Conservation (phyloP, 2,797 vertebrate genomes). For the Morelia viridis region DNA sequence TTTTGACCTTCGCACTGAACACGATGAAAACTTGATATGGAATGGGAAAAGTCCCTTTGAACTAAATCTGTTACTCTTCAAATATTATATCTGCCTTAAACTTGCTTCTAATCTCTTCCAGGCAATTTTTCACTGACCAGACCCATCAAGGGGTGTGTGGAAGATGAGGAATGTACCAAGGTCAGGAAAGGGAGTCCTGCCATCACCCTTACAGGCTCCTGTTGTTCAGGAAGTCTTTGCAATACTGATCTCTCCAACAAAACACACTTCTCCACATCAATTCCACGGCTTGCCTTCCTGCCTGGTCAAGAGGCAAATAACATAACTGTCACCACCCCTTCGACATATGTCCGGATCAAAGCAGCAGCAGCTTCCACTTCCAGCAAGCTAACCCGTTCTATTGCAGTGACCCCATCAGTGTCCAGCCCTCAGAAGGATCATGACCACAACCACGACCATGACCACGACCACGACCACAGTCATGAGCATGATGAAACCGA, state of each 20-base stretch:
- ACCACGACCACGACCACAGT: neutral
- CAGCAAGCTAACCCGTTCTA: neutral
- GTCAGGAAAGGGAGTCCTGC: constrained; percentile 44
- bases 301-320: neutral
- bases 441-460: neutral
- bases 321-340: neutral
- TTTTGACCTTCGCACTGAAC: neutral
- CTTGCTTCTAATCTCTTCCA: neutral
- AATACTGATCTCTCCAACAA: constrained; percentile 65
- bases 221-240: constrained; percentile 61
- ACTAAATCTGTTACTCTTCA: neutral
- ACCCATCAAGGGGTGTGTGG: constrained; percentile 64
- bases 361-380: neutral
- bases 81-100: too few species aligned
- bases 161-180: constrained; percentile 59
- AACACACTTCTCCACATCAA: constrained; percentile 56
- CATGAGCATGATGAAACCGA: neutral
- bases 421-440: neutral
- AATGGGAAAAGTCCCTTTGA: neutral
- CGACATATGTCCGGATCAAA: neutral
- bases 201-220: constrained; percentile 62
- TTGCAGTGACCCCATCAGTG: neutral
- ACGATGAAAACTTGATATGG: neutral
- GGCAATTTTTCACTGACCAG: constrained; percentile 63
- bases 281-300: constrained; percentile 53